A percentile compares a stretch with the other conserved stretches of the same genome.
Evolutionary conservation across 1,140 invertebrate genomes (phyloP).

Genomic region (Drosophila repleta): DNA sequence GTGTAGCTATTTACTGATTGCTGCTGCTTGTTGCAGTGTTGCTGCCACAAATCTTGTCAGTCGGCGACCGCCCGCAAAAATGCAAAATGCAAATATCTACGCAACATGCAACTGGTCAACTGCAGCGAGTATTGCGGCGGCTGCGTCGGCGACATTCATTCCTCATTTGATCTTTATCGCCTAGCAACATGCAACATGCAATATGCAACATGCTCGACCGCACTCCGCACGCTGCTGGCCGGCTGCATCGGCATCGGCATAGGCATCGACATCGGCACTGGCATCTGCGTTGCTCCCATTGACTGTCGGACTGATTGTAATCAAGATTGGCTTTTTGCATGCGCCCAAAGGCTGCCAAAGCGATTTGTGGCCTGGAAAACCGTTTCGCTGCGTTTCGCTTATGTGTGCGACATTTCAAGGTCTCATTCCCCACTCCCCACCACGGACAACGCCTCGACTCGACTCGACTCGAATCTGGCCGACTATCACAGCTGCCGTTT

Average conservation of each 20-base stretch:
- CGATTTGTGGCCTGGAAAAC: constrained; percentile 73
- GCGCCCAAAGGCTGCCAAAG: constrained; percentile 50
- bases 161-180: constrained; percentile 80
- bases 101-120: constrained; percentile 65
- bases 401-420: constrained; percentile 64
- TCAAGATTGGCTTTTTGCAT: constrained; percentile 77
- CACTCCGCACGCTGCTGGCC: constrained; percentile 14
- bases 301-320: constrained; percentile 69
- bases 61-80: constrained; percentile 63
- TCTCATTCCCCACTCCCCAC: constrained; percentile 17
- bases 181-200: constrained; percentile 65
- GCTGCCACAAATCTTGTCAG: constrained; percentile 54
- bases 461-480: not conserved
- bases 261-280: too few relatives aligned
- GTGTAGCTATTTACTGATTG: constrained; percentile 30
- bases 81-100: constrained; percentile 71
- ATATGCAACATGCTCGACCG: constrained; percentile 52
- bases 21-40: constrained; percentile 14
- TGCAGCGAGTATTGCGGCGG: constrained; percentile 15
- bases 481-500: constrained; percentile 17
- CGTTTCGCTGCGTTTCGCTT: constrained; percentile 46
- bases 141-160: constrained; percentile 76
- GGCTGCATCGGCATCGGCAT: not conserved
- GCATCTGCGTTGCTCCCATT: constrained; percentile 27
- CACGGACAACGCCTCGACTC: constrained; percentile 26